phyloP scores from a whole-genome alignment of 2,113 vertebrate genomes.

The Motacilla alba region DNA sequence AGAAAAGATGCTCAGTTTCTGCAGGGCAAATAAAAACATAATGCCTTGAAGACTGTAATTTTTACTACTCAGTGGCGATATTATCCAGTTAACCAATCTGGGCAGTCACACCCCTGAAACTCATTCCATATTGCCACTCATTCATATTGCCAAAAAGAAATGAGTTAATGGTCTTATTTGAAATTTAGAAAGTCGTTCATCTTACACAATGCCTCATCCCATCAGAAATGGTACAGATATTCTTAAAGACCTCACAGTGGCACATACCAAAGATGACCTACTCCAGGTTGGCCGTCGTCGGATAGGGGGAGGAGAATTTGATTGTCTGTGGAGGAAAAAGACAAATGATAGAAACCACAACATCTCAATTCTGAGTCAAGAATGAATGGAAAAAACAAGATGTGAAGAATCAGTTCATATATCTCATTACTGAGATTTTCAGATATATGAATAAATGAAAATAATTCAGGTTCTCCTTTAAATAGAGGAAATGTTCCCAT shows the following conservation, averaged over 20 bases:
- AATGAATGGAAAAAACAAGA: not conserved
- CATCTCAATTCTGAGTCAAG: not conserved
- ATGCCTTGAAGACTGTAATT: not conserved
- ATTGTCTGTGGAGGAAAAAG: slow-evolving; percentile 76
- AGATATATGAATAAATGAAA: not conserved
- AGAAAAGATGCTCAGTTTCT: not conserved
- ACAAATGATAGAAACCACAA: not conserved
- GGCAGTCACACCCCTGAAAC: not conserved
- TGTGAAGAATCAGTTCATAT: not conserved
- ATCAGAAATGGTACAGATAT: not conserved
- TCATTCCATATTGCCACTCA: not conserved
- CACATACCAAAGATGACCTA: slow-evolving; percentile 87
- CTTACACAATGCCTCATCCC: not conserved
- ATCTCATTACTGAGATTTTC: not conserved
- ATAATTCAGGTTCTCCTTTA: not conserved
- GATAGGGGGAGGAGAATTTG: slow-evolving; percentile 90
- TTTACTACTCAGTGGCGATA: not conserved
- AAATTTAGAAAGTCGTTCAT: not conserved
- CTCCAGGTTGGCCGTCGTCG: slow-evolving; percentile 90
- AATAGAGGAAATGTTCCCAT: not conserved
- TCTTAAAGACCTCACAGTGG: not conserved
- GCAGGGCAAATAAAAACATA: not conserved
- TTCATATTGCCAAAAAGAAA: not conserved
- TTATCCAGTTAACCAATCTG: not conserved
- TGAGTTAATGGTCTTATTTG: not conserved